Conservation (phyloP, 2,797 vertebrate genomes). For the Zenarchopterus dispar region DNA sequence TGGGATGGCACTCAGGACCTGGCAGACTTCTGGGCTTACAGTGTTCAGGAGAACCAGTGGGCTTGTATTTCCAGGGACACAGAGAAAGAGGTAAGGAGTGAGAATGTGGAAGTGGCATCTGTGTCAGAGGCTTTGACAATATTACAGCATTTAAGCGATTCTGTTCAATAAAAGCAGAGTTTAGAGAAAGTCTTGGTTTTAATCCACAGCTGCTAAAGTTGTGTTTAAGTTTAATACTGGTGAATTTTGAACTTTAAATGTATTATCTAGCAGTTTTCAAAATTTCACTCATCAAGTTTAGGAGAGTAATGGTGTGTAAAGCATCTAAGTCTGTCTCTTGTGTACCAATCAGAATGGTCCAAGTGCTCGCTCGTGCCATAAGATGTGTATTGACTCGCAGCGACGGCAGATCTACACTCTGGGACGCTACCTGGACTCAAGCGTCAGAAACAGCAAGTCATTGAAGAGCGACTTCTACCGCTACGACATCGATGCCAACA, state of each 20-base stretch:
- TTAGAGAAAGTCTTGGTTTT: no score
- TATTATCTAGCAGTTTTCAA: not conserved
- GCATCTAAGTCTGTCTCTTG: constrained; percentile 2
- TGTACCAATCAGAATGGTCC: constrained; percentile 86
- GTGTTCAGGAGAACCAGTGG: constrained; percentile 98
- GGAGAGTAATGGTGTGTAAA: not conserved
- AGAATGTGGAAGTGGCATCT: not conserved
- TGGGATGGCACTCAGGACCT: constrained; percentile 99
- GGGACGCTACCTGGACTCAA: constrained; percentile 96
- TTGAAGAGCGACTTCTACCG: constrained; percentile 98
- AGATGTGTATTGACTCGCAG: constrained; percentile 99
- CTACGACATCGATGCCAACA: constrained; percentile 95
- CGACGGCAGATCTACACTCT: constrained; percentile 97
- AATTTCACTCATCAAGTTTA: no score
- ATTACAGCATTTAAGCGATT: no score
- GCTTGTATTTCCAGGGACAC: constrained; percentile 97
- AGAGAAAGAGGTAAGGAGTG: constrained; percentile 90
- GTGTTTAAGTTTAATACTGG: no score
- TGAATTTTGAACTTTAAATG: no score
- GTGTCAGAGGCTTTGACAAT: no score
- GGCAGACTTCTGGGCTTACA: constrained; percentile 99
- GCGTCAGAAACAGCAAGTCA: constrained; percentile 97
- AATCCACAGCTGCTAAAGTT: no score
- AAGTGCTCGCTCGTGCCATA: constrained; percentile 97
- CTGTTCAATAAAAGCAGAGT: no score